Base-by-base conservation (phyloP, 1,140 invertebrate genomes). In the Drosophila hydei region DNA sequence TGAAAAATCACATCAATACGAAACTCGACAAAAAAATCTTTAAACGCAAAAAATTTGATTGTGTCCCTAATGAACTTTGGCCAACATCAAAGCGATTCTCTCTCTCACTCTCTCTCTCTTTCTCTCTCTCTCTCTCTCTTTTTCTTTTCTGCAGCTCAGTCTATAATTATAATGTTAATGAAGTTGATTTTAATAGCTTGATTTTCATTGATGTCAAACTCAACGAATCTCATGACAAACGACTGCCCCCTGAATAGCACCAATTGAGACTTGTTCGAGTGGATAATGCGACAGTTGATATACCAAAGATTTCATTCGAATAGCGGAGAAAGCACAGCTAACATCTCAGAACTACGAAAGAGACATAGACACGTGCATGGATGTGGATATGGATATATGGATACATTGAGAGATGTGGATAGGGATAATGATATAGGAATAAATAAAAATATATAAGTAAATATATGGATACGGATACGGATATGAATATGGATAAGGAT, bases 151-250 rank as follows among this genome's bases (percentile, higher is more conserved):
- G 3, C 9, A 4, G 43, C 19, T n/a, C 19, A 33, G 30, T 33
- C 30, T 33, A 52, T 70, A 63, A 63, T 70, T 64, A 59, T 48
- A 56, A 54, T 54, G 27, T 60, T 54, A 60, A 64, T 58, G 55
- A 72, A 47, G 62, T 40, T 56, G 62, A 23, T 48, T 59, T 72
- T 38, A 72, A 59, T 72, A 59, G 69, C 54, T 67, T 54, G 62
- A 67, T 68, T 52, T 69, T 19, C 47, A 61, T 69, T 69, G 55
- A 67, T 67, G 64, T 67, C 8, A 36, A 60, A 60, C 30, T 18
- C 23, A 50, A 21, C 12, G 33, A 18, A 65, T 65, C 52, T 14
- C 18, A 50, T 23, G 42, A 38, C 42, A 45, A 45, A 50, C 25
- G 47, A 14, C 30, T 11, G 18, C 11, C 11, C 30, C 30, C 38